These are phyloP conservation scores for Sinelater perroti DNA, from an alignment of 2,888 invertebrate species.

Conservation along the genomic window DNA sequence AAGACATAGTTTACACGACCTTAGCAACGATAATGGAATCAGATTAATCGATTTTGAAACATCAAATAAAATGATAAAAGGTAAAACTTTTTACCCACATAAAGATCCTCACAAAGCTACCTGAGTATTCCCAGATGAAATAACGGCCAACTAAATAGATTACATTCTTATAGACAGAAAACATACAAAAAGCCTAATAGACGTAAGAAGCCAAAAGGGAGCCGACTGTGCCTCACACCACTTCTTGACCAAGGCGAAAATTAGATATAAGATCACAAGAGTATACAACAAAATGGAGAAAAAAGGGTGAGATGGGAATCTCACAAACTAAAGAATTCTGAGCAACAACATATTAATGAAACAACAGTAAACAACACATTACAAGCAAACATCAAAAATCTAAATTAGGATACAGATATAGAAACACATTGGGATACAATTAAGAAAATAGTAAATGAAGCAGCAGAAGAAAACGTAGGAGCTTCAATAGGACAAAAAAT, in stretches of 20 bases:
- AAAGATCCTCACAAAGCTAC: constrained; percentile 22
- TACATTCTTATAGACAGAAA: constrained; percentile 12
- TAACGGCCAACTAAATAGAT: constrained; percentile 28
- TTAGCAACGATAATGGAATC: constrained; percentile 19
- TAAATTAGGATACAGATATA: neutral
- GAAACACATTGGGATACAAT: neutral
- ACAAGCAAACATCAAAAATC: too few relatives aligned
- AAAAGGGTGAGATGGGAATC: neutral
- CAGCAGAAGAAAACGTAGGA: neutral
- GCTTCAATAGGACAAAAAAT: neutral
- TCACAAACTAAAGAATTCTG: neutral
- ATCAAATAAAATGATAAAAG: constrained; percentile 1
- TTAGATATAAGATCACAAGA: constrained; percentile 1
- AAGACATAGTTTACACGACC: too few relatives aligned
- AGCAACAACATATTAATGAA: neutral
- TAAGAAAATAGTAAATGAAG: neutral
- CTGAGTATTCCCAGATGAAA: constrained; percentile 20
- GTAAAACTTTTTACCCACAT: constrained; percentile 13
- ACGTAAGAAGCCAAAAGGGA: constrained; percentile 15
- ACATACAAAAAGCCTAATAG: neutral
- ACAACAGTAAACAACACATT: too few relatives aligned
- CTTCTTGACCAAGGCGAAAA: neutral
- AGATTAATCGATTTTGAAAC: constrained; percentile 2
- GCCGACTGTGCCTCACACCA: constrained; percentile 13
- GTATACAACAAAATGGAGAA: neutral